A percentile compares a stretch with the other conserved stretches of the same genome.
Evolutionary conservation across 2,113 vertebrate species (phyloP).

Genomic region (Clarias magur): DNA sequence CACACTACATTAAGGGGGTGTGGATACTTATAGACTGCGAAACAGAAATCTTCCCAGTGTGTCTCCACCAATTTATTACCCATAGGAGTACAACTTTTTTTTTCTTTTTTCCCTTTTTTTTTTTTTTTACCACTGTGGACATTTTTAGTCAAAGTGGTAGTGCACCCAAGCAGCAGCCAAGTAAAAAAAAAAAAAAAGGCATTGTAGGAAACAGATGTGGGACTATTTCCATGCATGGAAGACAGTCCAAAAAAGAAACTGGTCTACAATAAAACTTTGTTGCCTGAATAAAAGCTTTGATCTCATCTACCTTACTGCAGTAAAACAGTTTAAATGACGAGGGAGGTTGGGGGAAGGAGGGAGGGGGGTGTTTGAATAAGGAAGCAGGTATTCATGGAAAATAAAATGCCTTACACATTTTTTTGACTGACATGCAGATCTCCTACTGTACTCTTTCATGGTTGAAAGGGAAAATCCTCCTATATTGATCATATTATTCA

Average conservation of each 20-base stretch:
- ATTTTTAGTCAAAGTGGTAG: constrained; percentile 61
- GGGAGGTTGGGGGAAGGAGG: too few species aligned
- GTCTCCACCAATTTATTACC: constrained; percentile 67
- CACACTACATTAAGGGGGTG: constrained; percentile 6
- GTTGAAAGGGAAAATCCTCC: constrained; percentile 28
- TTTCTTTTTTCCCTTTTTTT: constrained; percentile 50
- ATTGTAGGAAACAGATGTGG: constrained; percentile 65
- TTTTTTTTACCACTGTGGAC: constrained; percentile 62
- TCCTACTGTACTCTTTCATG: constrained; percentile 14
- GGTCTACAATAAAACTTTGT: constrained; percentile 62
- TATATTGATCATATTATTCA: constrained; percentile 20
- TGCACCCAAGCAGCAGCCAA: constrained; percentile 55
- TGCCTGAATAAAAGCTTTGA: constrained; percentile 59
- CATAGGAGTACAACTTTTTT: constrained; percentile 60
- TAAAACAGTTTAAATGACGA: constrained; percentile 54
- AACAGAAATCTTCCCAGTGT: constrained; percentile 60
- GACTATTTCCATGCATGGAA: constrained; percentile 60
- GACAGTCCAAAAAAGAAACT: constrained; percentile 61
- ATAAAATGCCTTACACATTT: constrained; percentile 50
- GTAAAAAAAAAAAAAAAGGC: constrained; percentile 56
- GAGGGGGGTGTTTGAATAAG: constrained; percentile 46
- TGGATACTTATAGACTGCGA: constrained; percentile 51
- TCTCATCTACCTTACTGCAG: constrained; percentile 57
- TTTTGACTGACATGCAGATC: constrained; percentile 53
- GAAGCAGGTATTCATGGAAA: constrained; percentile 50